A percentile compares a stretch with the other conserved stretches of the same genome.
phyloP scores from a whole-genome alignment of 2,888 invertebrate species.

The Chironomus tentans region DNA sequence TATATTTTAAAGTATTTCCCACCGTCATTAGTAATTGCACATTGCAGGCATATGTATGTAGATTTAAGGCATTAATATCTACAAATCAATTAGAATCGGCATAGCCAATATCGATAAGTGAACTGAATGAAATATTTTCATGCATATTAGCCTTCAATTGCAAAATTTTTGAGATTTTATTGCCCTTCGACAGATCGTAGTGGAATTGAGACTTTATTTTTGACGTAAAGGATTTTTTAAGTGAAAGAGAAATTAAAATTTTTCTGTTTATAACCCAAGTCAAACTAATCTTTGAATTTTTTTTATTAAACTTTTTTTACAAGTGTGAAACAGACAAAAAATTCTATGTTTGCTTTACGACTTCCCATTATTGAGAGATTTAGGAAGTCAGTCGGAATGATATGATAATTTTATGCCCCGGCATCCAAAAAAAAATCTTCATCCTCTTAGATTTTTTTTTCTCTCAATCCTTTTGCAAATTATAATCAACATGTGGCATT shows the following conservation, averaged over 20 bases:
- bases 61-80: background rate
- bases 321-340: too few species aligned
- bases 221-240: too few species aligned
- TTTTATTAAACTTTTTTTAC: too few species aligned
- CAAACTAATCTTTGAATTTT: too few species aligned
- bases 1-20: slow-evolving; percentile 4
- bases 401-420: too few species aligned
- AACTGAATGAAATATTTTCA: background rate
- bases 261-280: too few species aligned
- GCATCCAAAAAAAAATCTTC: background rate
- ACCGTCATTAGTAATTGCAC: background rate
- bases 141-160: background rate
- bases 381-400: too few species aligned
- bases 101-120: background rate
- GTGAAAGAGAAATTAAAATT: too few species aligned
- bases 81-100: slow-evolving; percentile 10
- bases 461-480: background rate
- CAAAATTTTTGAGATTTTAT: background rate
- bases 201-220: background rate
- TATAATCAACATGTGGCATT: background rate
- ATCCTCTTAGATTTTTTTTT: background rate
- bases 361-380: too few species aligned
- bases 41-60: background rate
- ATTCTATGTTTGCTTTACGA: too few species aligned
- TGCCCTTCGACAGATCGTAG: background rate